phyloP scores from a whole-genome alignment of 2,888 invertebrate species.

The Phalera bucephala region DNA sequence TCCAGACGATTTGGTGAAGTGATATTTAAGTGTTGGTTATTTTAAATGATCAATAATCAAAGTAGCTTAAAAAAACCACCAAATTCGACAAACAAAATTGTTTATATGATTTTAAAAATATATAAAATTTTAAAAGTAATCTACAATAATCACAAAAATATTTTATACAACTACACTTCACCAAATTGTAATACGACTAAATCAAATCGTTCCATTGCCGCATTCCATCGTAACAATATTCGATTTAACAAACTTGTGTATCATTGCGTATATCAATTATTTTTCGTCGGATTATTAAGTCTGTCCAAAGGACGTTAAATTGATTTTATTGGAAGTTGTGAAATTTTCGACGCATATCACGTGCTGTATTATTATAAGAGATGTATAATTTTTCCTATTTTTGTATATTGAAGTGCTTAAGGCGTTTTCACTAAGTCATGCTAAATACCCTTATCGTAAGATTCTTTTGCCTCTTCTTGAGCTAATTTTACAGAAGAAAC shows the following conservation, averaged over 20 bases:
- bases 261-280: conserved; percentile 30
- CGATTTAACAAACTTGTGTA: conserved; percentile 28
- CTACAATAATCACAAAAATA: no score
- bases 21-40: no score
- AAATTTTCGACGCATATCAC: conserved; percentile 68
- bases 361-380: conserved; percentile 47
- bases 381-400: conserved; percentile 48
- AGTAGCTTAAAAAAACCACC: not conserved
- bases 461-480: no score
- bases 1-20: conserved; percentile 14
- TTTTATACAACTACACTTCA: no score
- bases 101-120: no score
- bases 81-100: no score
- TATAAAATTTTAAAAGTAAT: no score
- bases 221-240: conserved; percentile 32
- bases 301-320: conserved; percentile 54
- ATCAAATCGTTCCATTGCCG: conserved; percentile 19
- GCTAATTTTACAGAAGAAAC: no score
- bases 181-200: conserved; percentile 11
- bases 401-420: conserved; percentile 43
- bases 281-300: conserved; percentile 23
- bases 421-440: conserved; percentile 20
- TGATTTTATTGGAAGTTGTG: conserved; percentile 64
- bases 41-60: not conserved
- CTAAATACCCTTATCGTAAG: no score